Evolutionary conservation across 1,140 invertebrate species (phyloP).

Genomic region (Lasioglossum baleicum): DNA sequence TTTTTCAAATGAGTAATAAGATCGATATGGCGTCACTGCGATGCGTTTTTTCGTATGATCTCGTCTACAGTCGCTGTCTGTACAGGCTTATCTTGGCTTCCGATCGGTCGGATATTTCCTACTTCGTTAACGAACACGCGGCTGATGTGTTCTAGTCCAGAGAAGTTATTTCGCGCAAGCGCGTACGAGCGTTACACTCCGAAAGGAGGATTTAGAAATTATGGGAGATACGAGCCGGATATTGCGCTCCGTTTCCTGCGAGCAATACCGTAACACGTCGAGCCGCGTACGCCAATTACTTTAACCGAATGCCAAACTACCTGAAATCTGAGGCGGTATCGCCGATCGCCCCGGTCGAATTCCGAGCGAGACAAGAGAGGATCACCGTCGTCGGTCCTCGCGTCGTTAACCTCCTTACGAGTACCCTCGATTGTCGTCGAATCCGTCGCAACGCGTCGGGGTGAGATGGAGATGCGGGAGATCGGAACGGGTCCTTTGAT

Average conservation of each 20-base stretch:
- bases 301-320: constrained; percentile 22
- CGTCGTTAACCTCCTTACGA: background rate
- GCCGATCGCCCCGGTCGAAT: constrained; percentile 2
- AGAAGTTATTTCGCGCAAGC: constrained; percentile 35
- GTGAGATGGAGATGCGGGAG: too few species aligned
- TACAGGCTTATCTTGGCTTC: constrained; percentile 2
- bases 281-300: constrained; percentile 32
- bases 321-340: constrained; percentile 7
- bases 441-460: too few species aligned
- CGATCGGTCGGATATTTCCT: constrained; percentile 20
- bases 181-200: background rate
- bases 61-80: too few species aligned
- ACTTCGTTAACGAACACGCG: constrained; percentile 28
- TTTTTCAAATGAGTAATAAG: constrained; percentile 2
- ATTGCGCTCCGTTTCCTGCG: constrained; percentile 46
- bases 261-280: constrained; percentile 43
- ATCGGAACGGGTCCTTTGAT: too few species aligned
- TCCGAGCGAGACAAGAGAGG: background rate
- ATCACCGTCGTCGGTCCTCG: background rate
- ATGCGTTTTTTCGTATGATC: too few species aligned
- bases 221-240: constrained; percentile 38
- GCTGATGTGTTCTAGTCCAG: constrained; percentile 23
- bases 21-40: too few species aligned
- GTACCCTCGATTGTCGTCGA: background rate
- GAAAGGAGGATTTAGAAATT: constrained; percentile 47